Conservation (phyloP, 2,113 vertebrate species). For the Phocoena phocoena region DNA sequence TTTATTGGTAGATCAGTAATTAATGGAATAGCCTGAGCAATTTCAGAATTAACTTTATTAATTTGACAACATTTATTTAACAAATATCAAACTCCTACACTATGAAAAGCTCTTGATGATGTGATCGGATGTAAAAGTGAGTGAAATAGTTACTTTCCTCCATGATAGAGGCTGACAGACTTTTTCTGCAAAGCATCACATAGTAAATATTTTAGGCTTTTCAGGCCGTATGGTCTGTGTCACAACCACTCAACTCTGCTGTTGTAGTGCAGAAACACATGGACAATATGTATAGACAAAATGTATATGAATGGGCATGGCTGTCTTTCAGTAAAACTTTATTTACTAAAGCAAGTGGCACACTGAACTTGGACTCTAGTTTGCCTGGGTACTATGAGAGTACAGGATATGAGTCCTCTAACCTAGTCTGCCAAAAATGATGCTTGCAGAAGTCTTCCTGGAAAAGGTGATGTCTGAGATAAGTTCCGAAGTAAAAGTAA, state of each 20-base stretch:
- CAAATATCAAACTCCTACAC: background rate
- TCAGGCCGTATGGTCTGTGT: background rate
- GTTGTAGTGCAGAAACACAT: no score
- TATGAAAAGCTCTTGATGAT: background rate
- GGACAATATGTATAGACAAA: no score
- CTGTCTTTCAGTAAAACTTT: background rate
- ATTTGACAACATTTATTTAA: background rate
- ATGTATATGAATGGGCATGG: no score
- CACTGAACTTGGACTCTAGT: background rate
- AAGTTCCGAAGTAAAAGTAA: background rate
- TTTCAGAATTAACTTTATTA: constrained; percentile 2
- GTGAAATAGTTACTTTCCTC: background rate
- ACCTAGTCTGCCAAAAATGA: background rate
- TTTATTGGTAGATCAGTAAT: background rate
- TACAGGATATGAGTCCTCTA: background rate
- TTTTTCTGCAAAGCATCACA: background rate
- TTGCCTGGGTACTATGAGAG: background rate
- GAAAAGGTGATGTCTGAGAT: background rate
- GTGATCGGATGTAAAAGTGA: background rate
- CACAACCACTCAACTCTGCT: background rate
- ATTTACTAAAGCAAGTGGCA: background rate
- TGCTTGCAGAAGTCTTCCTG: background rate
- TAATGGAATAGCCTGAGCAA: background rate
- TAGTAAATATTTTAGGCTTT: background rate
- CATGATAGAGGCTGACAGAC: background rate